Evolutionary conservation across 2,797 vertebrate species (phyloP).

Genomic region (Tadarida brasiliensis): DNA sequence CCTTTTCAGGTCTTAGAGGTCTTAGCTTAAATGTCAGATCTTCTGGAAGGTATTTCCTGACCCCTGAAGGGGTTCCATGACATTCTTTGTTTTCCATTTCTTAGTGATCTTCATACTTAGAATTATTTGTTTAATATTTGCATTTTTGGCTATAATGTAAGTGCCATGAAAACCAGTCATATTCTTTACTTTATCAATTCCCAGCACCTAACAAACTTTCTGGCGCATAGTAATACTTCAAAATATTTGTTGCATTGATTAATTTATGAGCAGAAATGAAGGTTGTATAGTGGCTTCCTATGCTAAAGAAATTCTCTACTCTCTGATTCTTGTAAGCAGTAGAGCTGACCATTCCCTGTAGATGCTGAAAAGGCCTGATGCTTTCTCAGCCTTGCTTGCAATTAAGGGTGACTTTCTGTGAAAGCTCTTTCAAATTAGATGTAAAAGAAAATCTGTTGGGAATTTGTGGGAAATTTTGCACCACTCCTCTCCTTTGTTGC

Average conservation of each 20-base stretch:
- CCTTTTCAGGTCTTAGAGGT: neutral
- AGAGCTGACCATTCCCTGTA: neutral
- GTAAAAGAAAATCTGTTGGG: neutral
- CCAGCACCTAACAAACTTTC: neutral
- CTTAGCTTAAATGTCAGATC: neutral
- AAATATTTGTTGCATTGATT: neutral
- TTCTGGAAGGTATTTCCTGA: neutral
- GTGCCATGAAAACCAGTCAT: neutral
- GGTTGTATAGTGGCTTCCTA: neutral
- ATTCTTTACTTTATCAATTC: neutral
- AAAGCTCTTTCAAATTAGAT: neutral
- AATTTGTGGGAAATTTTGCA: neutral
- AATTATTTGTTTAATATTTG: neutral
- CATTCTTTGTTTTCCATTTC: neutral
- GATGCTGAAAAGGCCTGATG: neutral
- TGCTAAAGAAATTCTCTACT: neutral
- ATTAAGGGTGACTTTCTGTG: conserved; percentile 1
- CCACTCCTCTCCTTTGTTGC: neutral
- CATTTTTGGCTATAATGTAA: conserved; percentile 6
- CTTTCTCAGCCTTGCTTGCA: neutral
- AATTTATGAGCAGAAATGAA: neutral
- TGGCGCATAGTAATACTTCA: neutral
- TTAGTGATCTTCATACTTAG: neutral
- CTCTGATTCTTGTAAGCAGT: neutral
- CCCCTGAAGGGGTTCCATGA: neutral